Conservation (phyloP, 2,888 invertebrate species). For the Meteorus colon region DNA sequence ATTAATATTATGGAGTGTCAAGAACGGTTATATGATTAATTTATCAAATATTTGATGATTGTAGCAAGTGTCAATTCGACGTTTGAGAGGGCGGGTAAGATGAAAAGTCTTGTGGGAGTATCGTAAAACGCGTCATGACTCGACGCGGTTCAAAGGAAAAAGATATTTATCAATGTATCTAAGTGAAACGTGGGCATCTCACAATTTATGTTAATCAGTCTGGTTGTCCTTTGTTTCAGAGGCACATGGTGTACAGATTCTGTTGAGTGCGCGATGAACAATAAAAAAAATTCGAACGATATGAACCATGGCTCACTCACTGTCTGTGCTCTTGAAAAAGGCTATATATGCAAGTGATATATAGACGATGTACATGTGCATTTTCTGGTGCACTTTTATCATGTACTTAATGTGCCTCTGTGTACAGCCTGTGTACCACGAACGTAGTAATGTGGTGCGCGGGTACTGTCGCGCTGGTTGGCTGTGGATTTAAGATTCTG, state of each 20-base stretch:
- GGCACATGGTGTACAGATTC: slow-evolving; percentile 81
- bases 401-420: slow-evolving; percentile 71
- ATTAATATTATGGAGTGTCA: too few species aligned
- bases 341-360: slow-evolving; percentile 65
- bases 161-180: slow-evolving; percentile 48
- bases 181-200: slow-evolving; percentile 69
- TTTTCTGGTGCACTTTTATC: slow-evolving; percentile 53
- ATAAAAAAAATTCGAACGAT: slow-evolving; percentile 48
- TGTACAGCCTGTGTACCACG: slow-evolving; percentile 70
- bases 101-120: slow-evolving; percentile 61
- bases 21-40: background rate
- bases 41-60: background rate
- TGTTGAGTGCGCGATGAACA: slow-evolving; percentile 72
- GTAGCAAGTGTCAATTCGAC: background rate
- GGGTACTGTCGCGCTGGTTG: slow-evolving; percentile 68
- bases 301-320: slow-evolving; percentile 70
- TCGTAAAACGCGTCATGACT: slow-evolving; percentile 56
- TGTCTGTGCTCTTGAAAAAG: slow-evolving; percentile 66
- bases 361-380: slow-evolving; percentile 64
- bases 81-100: slow-evolving; percentile 14
- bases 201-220: slow-evolving; percentile 72
- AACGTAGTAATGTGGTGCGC: slow-evolving; percentile 65
- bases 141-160: slow-evolving; percentile 32
- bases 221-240: slow-evolving; percentile 85
- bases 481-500: slow-evolving; percentile 62